Base-by-base conservation (phyloP, 1,140 invertebrate species). In the Anoplolepis gracilipes region DNA sequence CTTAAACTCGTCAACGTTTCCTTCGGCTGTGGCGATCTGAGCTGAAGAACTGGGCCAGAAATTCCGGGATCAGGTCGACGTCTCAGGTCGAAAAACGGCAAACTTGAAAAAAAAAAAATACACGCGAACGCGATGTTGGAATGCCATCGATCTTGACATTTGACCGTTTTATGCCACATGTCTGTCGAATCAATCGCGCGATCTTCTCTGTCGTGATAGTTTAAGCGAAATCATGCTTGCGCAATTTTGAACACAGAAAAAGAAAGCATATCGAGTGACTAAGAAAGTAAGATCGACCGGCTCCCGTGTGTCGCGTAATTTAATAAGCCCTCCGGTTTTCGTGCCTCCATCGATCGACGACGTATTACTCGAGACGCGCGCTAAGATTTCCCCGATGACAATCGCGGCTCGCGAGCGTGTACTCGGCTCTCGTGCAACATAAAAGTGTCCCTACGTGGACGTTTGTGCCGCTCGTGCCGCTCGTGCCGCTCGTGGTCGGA, bases 301-400 rank as follows among this genome's bases (percentile, higher is more conserved):
- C 75, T 46, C 59, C 62, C 42, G 64, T 69, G 59, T 88, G 87
- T 88, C 85, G 59, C 73, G 75, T 88, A 89, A 89, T 85, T 57
- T 89, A 89, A 89, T 85, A 88, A 88, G 64, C 67, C 55, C 75
- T 65, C 61, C 82, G 73, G 73, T 88, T 81, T 85, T 88, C 87
- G 78, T 89, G 87, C 85, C 87, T 25, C 33, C 22, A 82, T 73
- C 78, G 78, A 82, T 61, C 67, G 67, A 2, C 39, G 33, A 22
- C 86, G 77, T 57, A 57, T 62, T 73, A 78, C 55, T 82, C 84
- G 33, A 55, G 61, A 85, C 59, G 57, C 76, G 75, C 81, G 73
- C 46, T 81, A 88, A 85, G 87, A 89, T 89, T 89, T 89, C 67
- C 87, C 69, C 78, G 87, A 89, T 88, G 87, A 89, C 87, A 89